Evolutionary conservation across 2,797 vertebrate species (phyloP).

Genomic region (Gymnoscopelus braueri): DNA sequence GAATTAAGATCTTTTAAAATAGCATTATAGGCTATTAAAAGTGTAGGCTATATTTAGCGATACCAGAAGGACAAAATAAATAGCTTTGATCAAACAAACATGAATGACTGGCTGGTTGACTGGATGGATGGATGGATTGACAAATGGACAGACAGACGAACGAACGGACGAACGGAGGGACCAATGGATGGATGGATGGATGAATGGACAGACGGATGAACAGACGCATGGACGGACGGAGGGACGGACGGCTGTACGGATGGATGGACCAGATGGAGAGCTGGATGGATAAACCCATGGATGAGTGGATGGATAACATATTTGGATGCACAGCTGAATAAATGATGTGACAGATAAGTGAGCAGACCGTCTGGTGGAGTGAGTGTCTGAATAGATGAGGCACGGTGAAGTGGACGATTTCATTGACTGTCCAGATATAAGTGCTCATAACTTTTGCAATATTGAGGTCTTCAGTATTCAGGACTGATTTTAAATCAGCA

Average conservation of each 20-base stretch:
- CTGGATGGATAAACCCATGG: too few species aligned
- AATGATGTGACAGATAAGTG: too few species aligned
- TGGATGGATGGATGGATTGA: conserved; percentile 26
- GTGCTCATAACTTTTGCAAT: too few species aligned
- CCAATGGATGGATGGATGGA: neutral
- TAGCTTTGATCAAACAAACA: conserved; percentile 50
- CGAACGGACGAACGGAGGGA: neutral
- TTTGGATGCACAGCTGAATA: too few species aligned
- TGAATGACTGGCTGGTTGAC: conserved; percentile 26
- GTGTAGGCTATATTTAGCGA: conserved; percentile 56
- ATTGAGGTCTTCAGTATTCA: too few species aligned
- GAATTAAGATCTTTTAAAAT: conserved; percentile 48
- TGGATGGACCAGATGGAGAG: neutral
- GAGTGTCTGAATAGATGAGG: too few species aligned
- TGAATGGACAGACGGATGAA: neutral
- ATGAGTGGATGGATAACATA: too few species aligned
- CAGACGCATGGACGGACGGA: neutral
- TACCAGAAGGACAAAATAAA: conserved; percentile 63
- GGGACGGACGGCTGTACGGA: neutral
- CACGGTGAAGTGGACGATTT: too few species aligned
- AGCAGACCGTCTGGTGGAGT: too few species aligned
- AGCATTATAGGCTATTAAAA: conserved; percentile 31
- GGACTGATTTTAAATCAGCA: too few species aligned
- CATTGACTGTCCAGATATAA: too few species aligned
- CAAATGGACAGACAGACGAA: neutral